A percentile compares a stretch with the other conserved stretches of the same genome.
These are phyloP conservation scores for Harpagoxenus sublaevis DNA, from an alignment of 2,888 invertebrate genomes.

Conservation along the genomic window DNA sequence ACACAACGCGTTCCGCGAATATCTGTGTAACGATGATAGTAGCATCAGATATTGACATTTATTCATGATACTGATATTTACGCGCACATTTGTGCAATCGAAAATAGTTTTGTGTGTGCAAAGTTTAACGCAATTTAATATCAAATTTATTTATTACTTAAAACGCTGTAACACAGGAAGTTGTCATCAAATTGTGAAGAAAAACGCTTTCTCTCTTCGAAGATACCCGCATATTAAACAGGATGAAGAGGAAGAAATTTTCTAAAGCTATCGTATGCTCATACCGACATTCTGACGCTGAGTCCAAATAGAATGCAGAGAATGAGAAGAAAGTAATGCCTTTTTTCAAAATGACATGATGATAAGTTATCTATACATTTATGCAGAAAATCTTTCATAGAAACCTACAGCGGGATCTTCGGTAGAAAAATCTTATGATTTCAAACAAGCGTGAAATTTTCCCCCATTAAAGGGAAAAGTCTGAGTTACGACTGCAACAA, in stretches of 20 bases:
- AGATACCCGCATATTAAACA: neutral
- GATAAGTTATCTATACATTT: neutral
- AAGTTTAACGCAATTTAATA: neutral
- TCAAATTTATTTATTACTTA: conserved; percentile 6
- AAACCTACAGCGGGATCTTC: neutral
- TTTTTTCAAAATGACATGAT: neutral
- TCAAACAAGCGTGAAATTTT: conserved; percentile 34
- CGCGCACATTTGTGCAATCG: neutral
- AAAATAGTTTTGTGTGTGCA: conserved; percentile 12
- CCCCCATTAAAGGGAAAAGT: neutral
- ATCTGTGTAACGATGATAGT: conserved; percentile 20
- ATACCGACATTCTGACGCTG: neutral
- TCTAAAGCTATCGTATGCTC: neutral
- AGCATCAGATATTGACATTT: conserved; percentile 24
- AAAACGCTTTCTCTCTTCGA: neutral
- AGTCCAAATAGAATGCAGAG: neutral
- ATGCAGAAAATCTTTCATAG: neutral
- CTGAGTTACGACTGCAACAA: neutral
- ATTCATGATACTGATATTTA: conserved; percentile 35
- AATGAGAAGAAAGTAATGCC: neutral
- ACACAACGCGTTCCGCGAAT: conserved; percentile 1
- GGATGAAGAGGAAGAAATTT: neutral
- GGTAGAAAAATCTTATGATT: neutral
- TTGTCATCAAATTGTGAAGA: neutral
- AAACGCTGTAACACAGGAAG: neutral